A percentile compares a stretch with the other conserved stretches of the same genome.
Conservation (phyloP, 2,113 vertebrate genomes). For the Edolisoma coerulescens region DNA sequence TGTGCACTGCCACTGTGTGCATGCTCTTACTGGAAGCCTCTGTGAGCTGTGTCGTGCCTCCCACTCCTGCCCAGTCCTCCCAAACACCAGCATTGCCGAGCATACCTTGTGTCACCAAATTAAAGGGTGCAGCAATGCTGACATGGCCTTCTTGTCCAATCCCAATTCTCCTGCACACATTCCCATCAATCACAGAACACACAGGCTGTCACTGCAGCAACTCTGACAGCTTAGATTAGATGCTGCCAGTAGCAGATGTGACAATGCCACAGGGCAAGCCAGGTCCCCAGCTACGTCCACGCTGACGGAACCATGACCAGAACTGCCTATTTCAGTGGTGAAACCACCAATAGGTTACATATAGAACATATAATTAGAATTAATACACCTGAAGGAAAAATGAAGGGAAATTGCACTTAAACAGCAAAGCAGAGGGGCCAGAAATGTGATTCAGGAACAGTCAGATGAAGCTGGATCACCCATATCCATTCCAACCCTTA, state of each 20-base stretch:
- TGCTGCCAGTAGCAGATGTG: neutral
- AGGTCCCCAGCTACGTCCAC: neutral
- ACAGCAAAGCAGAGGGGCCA: neutral
- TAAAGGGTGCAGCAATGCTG: neutral
- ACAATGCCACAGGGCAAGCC: neutral
- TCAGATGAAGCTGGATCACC: neutral
- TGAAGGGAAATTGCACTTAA: neutral
- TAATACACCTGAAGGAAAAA: neutral
- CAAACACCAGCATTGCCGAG: neutral
- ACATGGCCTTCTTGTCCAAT: neutral
- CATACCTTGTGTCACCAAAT: neutral
- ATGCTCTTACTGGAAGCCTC: neutral
- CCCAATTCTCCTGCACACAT: neutral
- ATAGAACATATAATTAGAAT: neutral
- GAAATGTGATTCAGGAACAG: neutral
- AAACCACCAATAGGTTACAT: neutral
- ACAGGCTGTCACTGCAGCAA: neutral
- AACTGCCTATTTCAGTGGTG: neutral
- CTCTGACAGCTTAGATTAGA: neutral
- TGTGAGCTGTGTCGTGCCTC: neutral
- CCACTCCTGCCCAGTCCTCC: neutral
- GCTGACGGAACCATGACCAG: neutral
- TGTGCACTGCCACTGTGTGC: neutral
- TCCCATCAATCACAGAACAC: neutral
- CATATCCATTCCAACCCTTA: neutral